Percentiles rank a stretch among this genome's conserved stretches.
Conservation (phyloP, 2,888 invertebrate genomes). For the Metopia argyrocephala region DNA sequence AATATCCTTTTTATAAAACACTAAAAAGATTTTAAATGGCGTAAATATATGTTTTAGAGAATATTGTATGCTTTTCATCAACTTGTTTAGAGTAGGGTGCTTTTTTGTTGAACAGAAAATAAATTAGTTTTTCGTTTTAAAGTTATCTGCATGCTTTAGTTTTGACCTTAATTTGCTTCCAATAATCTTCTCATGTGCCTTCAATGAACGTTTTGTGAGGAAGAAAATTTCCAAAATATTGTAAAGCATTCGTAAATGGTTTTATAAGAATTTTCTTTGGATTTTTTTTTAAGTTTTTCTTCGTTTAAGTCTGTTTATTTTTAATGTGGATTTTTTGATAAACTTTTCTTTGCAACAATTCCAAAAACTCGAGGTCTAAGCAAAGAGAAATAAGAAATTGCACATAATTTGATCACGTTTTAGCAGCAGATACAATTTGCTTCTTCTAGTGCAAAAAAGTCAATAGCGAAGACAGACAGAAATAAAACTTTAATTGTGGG, state of each 20-base stretch:
- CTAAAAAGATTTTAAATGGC: not conserved
- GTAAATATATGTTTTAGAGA: too few species aligned
- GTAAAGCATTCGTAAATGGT: not conserved
- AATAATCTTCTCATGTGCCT: conserved; percentile 27
- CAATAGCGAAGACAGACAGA: not conserved
- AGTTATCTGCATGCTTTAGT: not conserved
- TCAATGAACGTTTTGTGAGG: not conserved
- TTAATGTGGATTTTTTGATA: not conserved
- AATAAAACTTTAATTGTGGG: not conserved
- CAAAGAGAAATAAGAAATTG: not conserved
- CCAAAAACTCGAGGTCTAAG: not conserved
- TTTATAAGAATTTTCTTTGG: not conserved
- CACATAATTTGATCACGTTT: conserved; percentile 57
- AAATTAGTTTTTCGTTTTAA: not conserved
- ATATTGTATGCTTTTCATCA: too few species aligned
- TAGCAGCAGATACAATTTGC: conserved; percentile 47
- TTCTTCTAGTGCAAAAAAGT: not conserved
- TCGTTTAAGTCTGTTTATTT: not conserved
- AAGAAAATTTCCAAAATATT: not conserved
- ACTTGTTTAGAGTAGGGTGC: not conserved
- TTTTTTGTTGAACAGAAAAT: not conserved
- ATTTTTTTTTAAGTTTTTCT: not conserved
- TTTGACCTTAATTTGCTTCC: conserved; percentile 42
- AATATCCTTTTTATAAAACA: not conserved
- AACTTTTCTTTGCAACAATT: not conserved